Base-by-base conservation (phyloP, 2,888 invertebrate species). In the Synergus gifuensis region DNA sequence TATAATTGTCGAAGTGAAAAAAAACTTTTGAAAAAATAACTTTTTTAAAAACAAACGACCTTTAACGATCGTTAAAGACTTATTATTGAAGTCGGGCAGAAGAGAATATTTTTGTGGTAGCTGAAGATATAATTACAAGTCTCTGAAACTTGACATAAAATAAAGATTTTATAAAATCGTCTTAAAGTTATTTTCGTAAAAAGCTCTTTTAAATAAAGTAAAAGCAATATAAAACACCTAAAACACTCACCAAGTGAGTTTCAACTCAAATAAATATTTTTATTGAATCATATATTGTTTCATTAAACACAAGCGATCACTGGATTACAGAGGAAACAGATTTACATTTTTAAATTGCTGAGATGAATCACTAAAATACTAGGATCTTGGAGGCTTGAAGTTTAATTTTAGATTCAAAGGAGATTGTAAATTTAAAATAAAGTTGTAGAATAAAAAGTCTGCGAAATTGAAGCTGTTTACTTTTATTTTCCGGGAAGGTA, bases 341-440 rank as follows among this genome's bases (percentile, higher is more conserved):
- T 60, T 58, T 58, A 1, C 0, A 58, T 58, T 58, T 58, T 58
- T 58, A 0, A 11, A 58, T 11, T 58, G 58, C n/a, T 18, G 2
- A 58, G 4, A 22, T 18, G 11, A 58, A 58, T 22, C 18, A 22
- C 58, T n/a, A 22, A 18, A 58, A 2, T 11, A 58, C 9, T 18
- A 4, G 11, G 4, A 22, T 58, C 1, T 58, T 22, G 18, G 9
- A 46, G 14, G 46, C 14, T 46, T 46, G 12, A 2, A 9, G 4
- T 58, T 60, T 60, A 60, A 60, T 60, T 60, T 22, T 60, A 60
- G 9, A 60, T 22, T 22, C 12, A 22, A 67, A 67, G 28, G 14
- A 22, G 46, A 46, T 22, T 46, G 11, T 67, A 22, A 67, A 67
- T 67, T 67, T 8, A 18, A 67, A 67, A 67, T 67, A 14, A 46